Evolutionary conservation across 2,113 vertebrate genomes (phyloP).

Genomic region (Shinisaurus crocodilurus): DNA sequence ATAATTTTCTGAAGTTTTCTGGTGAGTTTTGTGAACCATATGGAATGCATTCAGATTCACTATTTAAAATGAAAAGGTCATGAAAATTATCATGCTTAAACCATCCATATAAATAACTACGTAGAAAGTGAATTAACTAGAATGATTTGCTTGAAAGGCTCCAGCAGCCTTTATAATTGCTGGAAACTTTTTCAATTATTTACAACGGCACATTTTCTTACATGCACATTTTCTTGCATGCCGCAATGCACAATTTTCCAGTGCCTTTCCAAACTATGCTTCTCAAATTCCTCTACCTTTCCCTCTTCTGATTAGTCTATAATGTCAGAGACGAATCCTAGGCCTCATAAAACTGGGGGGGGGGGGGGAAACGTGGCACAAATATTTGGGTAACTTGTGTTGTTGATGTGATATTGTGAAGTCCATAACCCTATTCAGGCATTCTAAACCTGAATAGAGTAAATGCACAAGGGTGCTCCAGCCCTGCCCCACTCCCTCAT

Average conservation of each 20-base stretch:
- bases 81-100: conserved; percentile 34
- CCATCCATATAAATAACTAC: conserved; percentile 31
- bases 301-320: neutral
- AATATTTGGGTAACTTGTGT: neutral
- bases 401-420: neutral
- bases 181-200: conserved; percentile 26
- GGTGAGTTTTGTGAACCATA: conserved; percentile 17
- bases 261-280: neutral
- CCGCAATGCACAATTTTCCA: neutral
- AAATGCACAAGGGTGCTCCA: too few relatives aligned
- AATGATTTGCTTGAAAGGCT: conserved; percentile 44
- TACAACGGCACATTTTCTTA: neutral
- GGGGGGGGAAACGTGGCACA: neutral
- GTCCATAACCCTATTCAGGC: neutral
- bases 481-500: too few relatives aligned
- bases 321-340: neutral
- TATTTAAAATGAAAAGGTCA: conserved; percentile 35
- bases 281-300: neutral
- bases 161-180: conserved; percentile 30
- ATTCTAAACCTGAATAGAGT: too few relatives aligned
- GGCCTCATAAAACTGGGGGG: neutral
- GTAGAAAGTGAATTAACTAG: conserved; percentile 44
- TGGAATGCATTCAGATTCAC: conserved; percentile 23
- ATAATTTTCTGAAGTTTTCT: neutral
- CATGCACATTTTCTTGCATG: neutral